phyloP scores from a whole-genome alignment of 2,888 invertebrate species.

The Drosophila paramelanica region DNA sequence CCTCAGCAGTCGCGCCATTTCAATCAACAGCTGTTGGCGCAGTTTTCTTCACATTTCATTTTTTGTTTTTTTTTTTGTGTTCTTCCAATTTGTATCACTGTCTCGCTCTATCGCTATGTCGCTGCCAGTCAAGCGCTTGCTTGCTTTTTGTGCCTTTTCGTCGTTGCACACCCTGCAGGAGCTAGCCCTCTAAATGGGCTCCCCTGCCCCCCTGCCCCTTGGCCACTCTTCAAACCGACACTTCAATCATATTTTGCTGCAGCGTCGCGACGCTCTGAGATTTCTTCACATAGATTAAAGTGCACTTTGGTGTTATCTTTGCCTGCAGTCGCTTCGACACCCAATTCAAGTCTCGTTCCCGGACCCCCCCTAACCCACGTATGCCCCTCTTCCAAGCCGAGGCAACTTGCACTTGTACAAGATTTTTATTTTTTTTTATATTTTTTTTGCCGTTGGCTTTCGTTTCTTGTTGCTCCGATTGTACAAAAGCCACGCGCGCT shows the following conservation, averaged over 20 bases:
- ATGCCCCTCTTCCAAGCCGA: slow-evolving; percentile 23
- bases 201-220: background rate
- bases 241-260: slow-evolving; percentile 79
- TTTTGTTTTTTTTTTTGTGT: slow-evolving; percentile 15
- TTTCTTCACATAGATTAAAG: slow-evolving; percentile 79
- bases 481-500: slow-evolving; percentile 74
- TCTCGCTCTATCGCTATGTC: background rate
- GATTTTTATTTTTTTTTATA: slow-evolving; percentile 33
- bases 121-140: slow-evolving; percentile 57
- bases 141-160: slow-evolving; percentile 59
- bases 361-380: background rate
- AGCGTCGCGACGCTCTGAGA: slow-evolving; percentile 57
- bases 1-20: slow-evolving; percentile 39
- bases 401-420: slow-evolving; percentile 73
- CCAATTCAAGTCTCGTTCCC: slow-evolving; percentile 34
- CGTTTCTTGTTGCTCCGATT: slow-evolving; percentile 73
- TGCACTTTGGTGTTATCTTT: slow-evolving; percentile 81
- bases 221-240: slow-evolving; percentile 25
- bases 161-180: slow-evolving; percentile 16
- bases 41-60: slow-evolving; percentile 58
- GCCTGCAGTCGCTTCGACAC: slow-evolving; percentile 68
- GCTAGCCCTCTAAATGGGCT: background rate
- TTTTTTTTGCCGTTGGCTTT: slow-evolving; percentile 30
- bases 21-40: slow-evolving; percentile 75
- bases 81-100: slow-evolving; percentile 44